phyloP scores from a whole-genome alignment of 2,888 invertebrate species.

The Stenodera caucasica region DNA sequence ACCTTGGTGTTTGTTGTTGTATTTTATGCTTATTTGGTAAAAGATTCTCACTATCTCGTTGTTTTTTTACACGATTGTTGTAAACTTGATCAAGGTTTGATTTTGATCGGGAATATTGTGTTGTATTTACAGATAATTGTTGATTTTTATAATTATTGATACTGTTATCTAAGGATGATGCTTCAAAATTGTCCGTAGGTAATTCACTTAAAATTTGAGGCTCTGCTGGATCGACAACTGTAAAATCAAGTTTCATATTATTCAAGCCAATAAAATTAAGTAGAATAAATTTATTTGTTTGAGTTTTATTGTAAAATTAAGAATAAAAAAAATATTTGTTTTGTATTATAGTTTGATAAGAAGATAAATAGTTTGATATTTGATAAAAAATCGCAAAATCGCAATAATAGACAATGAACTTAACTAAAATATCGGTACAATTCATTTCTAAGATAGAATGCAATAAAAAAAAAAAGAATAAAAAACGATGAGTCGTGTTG shows the following conservation, averaged over 20 bases:
- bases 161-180: slow-evolving; percentile 52
- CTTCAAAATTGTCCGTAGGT: slow-evolving; percentile 47
- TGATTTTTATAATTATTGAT: slow-evolving; percentile 47
- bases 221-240: slow-evolving; percentile 56
- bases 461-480: not conserved
- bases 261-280: too few species aligned
- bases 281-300: too few species aligned
- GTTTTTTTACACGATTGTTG: slow-evolving; percentile 42
- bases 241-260: not conserved
- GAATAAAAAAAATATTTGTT: too few species aligned
- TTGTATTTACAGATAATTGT: slow-evolving; percentile 38
- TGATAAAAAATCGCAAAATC: not conserved
- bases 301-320: too few species aligned
- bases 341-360: too few species aligned
- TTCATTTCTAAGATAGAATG: too few species aligned
- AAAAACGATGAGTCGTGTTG: not conserved
- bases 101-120: slow-evolving; percentile 52
- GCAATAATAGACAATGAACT: slow-evolving; percentile 1
- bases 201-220: slow-evolving; percentile 55
- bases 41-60: slow-evolving; percentile 47
- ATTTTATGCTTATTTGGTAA: slow-evolving; percentile 40
- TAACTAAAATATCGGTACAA: not conserved
- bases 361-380: too few species aligned
- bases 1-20: slow-evolving; percentile 13
- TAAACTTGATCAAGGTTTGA: slow-evolving; percentile 55